Evolutionary conservation across 2,797 vertebrate species (phyloP), one percentile per base, ranked within the genome.

Genomic region (Characodon lateralis): DNA sequence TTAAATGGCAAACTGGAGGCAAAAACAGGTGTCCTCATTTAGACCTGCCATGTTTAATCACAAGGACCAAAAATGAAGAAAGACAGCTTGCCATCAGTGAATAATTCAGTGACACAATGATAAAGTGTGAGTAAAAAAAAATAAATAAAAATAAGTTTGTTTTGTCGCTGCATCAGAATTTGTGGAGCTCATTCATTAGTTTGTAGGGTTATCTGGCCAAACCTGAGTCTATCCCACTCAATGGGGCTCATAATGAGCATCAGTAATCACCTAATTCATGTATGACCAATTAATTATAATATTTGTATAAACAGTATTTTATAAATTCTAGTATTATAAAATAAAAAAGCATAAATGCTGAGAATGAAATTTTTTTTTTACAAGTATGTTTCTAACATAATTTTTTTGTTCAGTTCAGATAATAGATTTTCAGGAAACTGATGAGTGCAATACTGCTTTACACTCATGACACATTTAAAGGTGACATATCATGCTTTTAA

Each of bases 61-160:
- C 71, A 69, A 80, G 73, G 78, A 79, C 63, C 22, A 24, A 12
- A 55, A 51, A 78, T 80, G 46, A 81, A 76, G 69, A 72, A 46
- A 74, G 6, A 75, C 20, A 1, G 51, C 10, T 24, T 77, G 58
- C 75, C 31, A 66, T 78, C 73, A 70, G 71, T 68, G 77, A 53
- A 0, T 71, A 28, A 78, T 28, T 58, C 2, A 65, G 53, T 0
- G 35, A 76, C 51, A 78, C 72, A 85, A 68, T 77, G 58, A 39
- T 20, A 2, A 66, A 20, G 73, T 6, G 69, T 28, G 55, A 71
- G 31, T 61, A 48, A 48, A 7, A 48, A 48, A 48, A 53, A 2
- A 22, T 31, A 48, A 43, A 72, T 31, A 48, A 43, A 72, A 78
- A 50, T 3, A 4, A 76, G 3, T 66, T 41, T 48, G 12, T 43